Conservation (phyloP, 1,140 invertebrate species). For the Bactericera cockerelli region DNA sequence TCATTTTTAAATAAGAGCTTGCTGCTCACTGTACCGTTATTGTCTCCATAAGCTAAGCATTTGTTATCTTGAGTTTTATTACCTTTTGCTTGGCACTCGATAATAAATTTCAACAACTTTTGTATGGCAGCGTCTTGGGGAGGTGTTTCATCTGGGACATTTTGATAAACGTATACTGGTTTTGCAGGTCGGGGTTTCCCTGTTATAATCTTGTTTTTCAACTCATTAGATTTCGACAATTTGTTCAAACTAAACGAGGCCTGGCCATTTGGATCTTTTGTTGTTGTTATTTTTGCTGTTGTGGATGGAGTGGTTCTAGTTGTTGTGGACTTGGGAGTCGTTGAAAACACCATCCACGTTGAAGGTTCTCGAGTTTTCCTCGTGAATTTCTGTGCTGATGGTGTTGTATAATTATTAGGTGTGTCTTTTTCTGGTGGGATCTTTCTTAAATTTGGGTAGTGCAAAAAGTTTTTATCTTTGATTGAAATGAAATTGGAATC, state of each 20-base stretch:
- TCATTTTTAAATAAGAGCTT: background rate
- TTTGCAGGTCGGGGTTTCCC: background rate
- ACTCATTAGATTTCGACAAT: background rate
- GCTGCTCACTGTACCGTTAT: background rate
- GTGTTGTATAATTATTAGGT: background rate
- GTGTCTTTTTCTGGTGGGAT: background rate
- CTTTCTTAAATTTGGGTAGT: conserved; percentile 4
- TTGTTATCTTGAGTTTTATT: background rate
- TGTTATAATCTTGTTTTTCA: background rate
- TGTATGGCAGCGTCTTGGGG: conserved; percentile 6
- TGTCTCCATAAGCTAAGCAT: background rate
- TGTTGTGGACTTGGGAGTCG: background rate
- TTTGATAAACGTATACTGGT: background rate
- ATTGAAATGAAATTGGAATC: background rate
- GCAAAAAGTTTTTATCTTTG: background rate
- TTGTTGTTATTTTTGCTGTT: background rate
- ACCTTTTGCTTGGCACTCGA: background rate
- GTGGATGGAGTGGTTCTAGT: background rate
- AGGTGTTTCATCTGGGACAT: background rate
- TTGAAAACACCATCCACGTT: background rate
- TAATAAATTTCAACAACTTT: background rate
- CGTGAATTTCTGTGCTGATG: background rate
- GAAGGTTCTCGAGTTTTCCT: background rate
- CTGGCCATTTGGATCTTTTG: background rate
- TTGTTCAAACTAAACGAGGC: background rate